Conservation (phyloP, 2,888 invertebrate genomes). For the Eristalinus aeneus region DNA sequence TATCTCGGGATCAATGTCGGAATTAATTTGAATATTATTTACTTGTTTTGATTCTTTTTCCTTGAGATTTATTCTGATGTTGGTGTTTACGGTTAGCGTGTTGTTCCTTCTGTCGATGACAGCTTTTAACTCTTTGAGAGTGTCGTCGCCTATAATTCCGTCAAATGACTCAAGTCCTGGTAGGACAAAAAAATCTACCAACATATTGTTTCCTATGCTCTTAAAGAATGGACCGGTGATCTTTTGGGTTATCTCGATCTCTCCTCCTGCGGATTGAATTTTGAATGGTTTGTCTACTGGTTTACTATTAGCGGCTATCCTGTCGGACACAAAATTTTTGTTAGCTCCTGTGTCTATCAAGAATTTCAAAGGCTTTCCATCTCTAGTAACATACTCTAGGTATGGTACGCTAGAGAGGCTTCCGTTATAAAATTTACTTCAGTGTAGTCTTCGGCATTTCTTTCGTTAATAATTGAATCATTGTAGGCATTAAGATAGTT, state of each 20-base stretch:
- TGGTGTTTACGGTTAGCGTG: neutral
- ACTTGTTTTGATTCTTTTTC: constrained; percentile 5
- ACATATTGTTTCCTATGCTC: neutral
- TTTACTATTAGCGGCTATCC: too few relatives aligned
- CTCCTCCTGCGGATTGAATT: constrained; percentile 21
- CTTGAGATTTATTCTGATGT: neutral
- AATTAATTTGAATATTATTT: constrained; percentile 11
- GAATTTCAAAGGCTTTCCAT: constrained; percentile 11
- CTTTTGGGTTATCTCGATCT: neutral
- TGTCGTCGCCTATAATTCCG: neutral
- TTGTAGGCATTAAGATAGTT: neutral
- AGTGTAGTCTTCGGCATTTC: too few relatives aligned
- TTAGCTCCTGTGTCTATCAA: neutral
- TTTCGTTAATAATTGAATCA: too few relatives aligned
- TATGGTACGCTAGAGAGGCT: neutral
- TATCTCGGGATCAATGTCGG: neutral
- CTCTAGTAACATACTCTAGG: constrained; percentile 12
- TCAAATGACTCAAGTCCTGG: constrained; percentile 5
- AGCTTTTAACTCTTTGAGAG: neutral
- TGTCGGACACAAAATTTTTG: neutral
- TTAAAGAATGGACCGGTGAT: constrained; percentile 2
- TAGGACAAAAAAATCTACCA: constrained; percentile 5
- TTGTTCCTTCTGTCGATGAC: neutral
- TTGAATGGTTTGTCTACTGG: constrained; percentile 4
- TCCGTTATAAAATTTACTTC: too few relatives aligned